Percentiles rank a stretch among this genome's conserved stretches.
Evolutionary conservation across 2,888 invertebrate species (phyloP).

Genomic region (Lymantria monacha): DNA sequence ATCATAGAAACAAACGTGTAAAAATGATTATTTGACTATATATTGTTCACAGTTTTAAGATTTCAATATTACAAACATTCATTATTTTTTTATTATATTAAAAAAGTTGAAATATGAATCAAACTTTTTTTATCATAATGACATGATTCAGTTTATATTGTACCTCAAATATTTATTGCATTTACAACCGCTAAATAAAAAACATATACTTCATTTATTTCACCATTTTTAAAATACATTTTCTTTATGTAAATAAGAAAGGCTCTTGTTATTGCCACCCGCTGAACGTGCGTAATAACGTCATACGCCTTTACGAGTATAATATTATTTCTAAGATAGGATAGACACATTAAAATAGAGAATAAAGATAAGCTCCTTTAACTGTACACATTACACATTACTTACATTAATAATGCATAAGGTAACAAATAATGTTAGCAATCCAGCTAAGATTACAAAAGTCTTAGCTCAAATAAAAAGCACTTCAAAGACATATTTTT

Average conservation of each 20-base stretch:
- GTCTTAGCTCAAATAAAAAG: no score
- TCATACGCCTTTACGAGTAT: constrained; percentile 16
- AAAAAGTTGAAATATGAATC: no score
- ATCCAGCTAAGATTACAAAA: neutral
- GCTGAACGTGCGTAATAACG: constrained; percentile 19
- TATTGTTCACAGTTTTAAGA: no score
- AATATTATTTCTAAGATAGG: constrained; percentile 31
- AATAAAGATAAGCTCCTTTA: constrained; percentile 31
- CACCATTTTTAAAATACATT: constrained; percentile 21
- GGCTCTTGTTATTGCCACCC: constrained; percentile 12
- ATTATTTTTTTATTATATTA: no score
- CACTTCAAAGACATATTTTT: no score
- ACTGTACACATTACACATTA: constrained; percentile 22
- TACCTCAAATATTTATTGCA: constrained; percentile 6
- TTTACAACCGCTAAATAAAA: constrained; percentile 20
- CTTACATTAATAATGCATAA: constrained; percentile 12
- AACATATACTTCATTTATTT: constrained; percentile 27
- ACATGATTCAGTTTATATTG: neutral
- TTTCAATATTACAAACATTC: no score
- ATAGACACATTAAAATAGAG: constrained; percentile 22
- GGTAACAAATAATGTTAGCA: neutral
- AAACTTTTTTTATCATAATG: no score
- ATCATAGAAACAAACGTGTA: no score
- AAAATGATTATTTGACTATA: no score
- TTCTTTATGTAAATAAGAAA: constrained; percentile 26